A percentile compares a stretch with the other conserved stretches of the same genome.
These are phyloP conservation scores for Microplitis mediator DNA, from an alignment of 1,140 invertebrate genomes.

Conservation along the genomic window DNA sequence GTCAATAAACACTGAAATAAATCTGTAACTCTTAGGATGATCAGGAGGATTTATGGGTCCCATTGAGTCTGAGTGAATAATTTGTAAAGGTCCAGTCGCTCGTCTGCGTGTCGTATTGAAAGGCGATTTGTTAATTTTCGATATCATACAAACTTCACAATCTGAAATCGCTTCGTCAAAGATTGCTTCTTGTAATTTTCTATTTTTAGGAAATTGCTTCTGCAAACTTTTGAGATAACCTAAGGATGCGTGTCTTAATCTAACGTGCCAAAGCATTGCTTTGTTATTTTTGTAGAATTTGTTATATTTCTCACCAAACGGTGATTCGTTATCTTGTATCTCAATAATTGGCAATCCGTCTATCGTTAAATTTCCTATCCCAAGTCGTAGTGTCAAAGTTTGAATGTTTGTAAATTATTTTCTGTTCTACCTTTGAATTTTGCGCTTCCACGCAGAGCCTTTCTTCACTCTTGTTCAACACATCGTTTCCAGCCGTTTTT, in stretches of 20 bases:
- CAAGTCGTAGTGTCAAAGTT: constrained; percentile 32
- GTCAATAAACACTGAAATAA: constrained; percentile 20
- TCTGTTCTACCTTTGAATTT: background rate
- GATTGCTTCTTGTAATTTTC: background rate
- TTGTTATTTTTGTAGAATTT: background rate
- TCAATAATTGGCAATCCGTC: constrained; percentile 21
- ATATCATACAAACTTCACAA: constrained; percentile 22
- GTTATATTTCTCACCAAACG: constrained; percentile 13
- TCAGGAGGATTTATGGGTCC: constrained; percentile 21
- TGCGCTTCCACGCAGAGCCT: background rate
- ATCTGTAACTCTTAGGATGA: constrained; percentile 23
- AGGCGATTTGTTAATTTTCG: constrained; percentile 20
- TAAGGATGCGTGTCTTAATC: constrained; percentile 18
- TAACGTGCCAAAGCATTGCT: constrained; percentile 25
- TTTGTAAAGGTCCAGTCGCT: constrained; percentile 16
- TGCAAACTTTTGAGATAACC: constrained; percentile 9
- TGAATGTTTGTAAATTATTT: constrained; percentile 17
- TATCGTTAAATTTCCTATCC: constrained; percentile 31
- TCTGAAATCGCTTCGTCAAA: background rate
- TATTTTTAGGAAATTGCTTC: background rate
- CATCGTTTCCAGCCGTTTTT: background rate
- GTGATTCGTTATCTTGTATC: constrained; percentile 10
- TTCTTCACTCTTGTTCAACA: background rate
- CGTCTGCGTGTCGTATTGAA: constrained; percentile 11
- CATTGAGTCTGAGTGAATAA: constrained; percentile 21